Evolutionary conservation across 2,797 vertebrate species (phyloP).

Genomic region (Brachymystax lenok): DNA sequence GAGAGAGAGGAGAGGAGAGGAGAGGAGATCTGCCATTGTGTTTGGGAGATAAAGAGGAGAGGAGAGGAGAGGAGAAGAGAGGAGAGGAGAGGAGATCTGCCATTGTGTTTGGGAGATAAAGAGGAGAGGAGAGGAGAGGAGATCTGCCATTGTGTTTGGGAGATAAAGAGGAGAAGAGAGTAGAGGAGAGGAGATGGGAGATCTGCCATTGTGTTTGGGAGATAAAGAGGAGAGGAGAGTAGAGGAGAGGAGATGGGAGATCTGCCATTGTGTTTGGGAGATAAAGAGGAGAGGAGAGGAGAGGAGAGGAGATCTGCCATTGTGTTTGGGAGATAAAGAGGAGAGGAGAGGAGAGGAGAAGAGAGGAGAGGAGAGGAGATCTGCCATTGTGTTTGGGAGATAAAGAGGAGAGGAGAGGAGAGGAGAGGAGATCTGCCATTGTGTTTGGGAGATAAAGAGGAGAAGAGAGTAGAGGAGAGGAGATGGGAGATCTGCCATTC

Average conservation of each 20-base stretch:
- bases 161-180: constrained; percentile 58
- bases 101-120: constrained; percentile 39
- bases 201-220: constrained; percentile 54
- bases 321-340: not conserved
- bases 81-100: no score
- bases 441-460: constrained; percentile 32
- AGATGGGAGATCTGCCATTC: no score
- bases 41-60: not conserved
- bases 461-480: no score
- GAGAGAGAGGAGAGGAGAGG: not conserved
- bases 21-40: not conserved
- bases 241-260: constrained; percentile 14
- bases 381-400: no score
- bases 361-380: constrained; percentile 25
- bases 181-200: constrained; percentile 54
- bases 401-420: constrained; percentile 35
- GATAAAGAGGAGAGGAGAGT: not conserved
- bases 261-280: no score
- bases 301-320: constrained; percentile 32
- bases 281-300: not conserved
- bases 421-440: constrained; percentile 56
- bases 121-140: constrained; percentile 20
- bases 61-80: constrained; percentile 48
- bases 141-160: no score
- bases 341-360: constrained; percentile 23